Base-by-base conservation (phyloP, 2,113 vertebrate genomes). In the Mystacornis crossleyi region DNA sequence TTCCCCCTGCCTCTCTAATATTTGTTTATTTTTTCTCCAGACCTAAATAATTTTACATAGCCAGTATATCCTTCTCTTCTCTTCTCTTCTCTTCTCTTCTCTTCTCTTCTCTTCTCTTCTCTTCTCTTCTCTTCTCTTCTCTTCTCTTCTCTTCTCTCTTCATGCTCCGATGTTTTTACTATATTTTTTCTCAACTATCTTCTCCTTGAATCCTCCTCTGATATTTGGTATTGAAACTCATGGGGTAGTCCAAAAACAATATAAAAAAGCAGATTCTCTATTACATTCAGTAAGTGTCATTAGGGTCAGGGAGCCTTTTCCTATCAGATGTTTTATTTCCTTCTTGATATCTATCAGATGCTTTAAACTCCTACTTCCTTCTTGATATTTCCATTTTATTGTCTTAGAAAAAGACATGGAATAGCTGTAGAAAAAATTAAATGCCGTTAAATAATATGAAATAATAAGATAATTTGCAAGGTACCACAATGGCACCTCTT, bases 1-100 rank as follows among this genome's bases (percentile, higher is more conserved):
- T 55, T 17, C 14, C 0, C 25, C 19, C 5, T 0, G 0, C 17
- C 26, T 77, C 24, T 91, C 15, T 50, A 79, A 34, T 81, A 54
- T 47, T 86, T 71, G 4, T 28, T 86, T 9, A 23, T 61, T 90
- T 91, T 82, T 19, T 60, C 34, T 48, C 26, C 26, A 33, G 14
- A 34, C 7, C 24, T 58, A 66, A 57, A 57, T 47, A 57, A 62
- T 72, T 62, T 67, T 60, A 40, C 10, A n/a, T 8, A 50, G 5
- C 71, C 18, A 48, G 7, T 77, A 36, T 90, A 57, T 66, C 10
- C 42, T 47, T 7, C 17, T 71, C n/a, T 29, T 2, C 14, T 58
- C 33, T 16, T 6, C 12, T 73, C 50, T 5, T 18, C 36, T 6
- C 43, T 11, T 21, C 53, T 21, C 40, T 8, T 16, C 53, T 34